Conservation (phyloP, 2,797 vertebrate genomes). For the Macroramphosus scolopax region DNA sequence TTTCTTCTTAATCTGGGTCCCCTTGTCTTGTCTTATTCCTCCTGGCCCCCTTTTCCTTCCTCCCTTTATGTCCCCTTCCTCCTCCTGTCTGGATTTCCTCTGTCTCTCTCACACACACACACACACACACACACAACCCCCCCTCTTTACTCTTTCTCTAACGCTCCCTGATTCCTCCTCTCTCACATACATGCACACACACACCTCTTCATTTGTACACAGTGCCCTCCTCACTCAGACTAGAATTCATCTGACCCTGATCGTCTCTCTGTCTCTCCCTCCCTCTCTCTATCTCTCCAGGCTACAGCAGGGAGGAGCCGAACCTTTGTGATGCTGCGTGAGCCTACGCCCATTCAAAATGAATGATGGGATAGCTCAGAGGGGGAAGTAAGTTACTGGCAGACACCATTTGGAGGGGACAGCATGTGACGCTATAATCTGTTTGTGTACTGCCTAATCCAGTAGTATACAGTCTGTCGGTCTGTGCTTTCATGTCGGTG, state of each 20-base stretch:
- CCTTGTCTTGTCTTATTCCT: constrained; percentile 42
- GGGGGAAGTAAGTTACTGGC: constrained; percentile 45
- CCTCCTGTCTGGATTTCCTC: constrained; percentile 38
- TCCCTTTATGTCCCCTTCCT: constrained; percentile 44
- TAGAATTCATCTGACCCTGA: constrained; percentile 59
- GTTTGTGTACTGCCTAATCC: constrained; percentile 54
- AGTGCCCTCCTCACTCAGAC: constrained; percentile 42
- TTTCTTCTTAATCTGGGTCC: constrained; percentile 42
- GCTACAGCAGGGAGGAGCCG: constrained; percentile 59
- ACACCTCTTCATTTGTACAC: constrained; percentile 42
- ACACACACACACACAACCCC: not conserved
- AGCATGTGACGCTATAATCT: constrained; percentile 66
- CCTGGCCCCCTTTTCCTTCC: constrained; percentile 27
- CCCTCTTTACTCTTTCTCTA: constrained; percentile 1
- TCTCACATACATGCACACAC: constrained; percentile 28
- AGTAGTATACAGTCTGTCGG: constrained; percentile 26
- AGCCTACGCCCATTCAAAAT: constrained; percentile 45
- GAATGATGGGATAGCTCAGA: constrained; percentile 49
- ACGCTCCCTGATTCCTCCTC: constrained; percentile 35
- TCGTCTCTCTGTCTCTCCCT: constrained; percentile 42
- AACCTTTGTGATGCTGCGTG: constrained; percentile 61
- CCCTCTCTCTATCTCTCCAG: constrained; percentile 22
- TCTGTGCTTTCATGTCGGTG: constrained; percentile 14
- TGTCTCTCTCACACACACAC: constrained; percentile 12
- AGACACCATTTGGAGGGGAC: constrained; percentile 43